Conservation (phyloP, 2,797 vertebrate genomes). For the Ambastaia sidthimunki region DNA sequence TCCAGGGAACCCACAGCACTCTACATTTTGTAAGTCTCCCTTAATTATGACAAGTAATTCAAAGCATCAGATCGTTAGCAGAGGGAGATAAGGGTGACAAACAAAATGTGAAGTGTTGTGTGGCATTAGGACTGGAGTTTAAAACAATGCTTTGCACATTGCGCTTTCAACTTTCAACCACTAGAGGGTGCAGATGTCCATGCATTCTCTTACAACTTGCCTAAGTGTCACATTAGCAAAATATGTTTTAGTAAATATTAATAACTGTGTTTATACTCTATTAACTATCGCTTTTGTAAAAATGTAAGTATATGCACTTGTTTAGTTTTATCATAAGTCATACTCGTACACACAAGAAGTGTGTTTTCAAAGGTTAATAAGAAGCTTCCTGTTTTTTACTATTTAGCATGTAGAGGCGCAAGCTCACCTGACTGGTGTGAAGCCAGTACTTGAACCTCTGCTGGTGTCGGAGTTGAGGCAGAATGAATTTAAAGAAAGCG, state of each 20-base stretch:
- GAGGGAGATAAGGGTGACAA: neutral
- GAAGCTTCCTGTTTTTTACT: neutral
- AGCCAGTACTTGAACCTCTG: constrained; percentile 91
- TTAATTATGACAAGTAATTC: neutral
- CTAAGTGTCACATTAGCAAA: neutral
- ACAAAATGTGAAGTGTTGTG: neutral
- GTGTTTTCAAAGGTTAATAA: neutral
- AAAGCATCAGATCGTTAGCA: neutral
- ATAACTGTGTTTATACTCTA: neutral
- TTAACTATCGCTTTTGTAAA: neutral
- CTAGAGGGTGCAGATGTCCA: constrained; percentile 68
- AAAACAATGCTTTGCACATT: neutral
- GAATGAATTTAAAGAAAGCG: constrained; percentile 85
- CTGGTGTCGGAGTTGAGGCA: constrained; percentile 85
- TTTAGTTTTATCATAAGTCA: neutral
- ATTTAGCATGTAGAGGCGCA: constrained; percentile 2
- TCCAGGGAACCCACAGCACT: neutral
- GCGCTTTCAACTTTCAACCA: constrained; percentile 57
- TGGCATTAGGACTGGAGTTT: no score
- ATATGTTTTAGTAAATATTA: neutral
- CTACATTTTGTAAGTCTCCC: neutral
- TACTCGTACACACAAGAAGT: neutral
- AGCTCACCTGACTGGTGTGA: constrained; percentile 90
- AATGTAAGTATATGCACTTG: neutral
- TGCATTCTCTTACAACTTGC: neutral